Percentiles rank a stretch among this genome's conserved stretches.
Evolutionary conservation across 2,888 invertebrate genomes (phyloP).

Genomic region (Hydropsyche betteni): DNA sequence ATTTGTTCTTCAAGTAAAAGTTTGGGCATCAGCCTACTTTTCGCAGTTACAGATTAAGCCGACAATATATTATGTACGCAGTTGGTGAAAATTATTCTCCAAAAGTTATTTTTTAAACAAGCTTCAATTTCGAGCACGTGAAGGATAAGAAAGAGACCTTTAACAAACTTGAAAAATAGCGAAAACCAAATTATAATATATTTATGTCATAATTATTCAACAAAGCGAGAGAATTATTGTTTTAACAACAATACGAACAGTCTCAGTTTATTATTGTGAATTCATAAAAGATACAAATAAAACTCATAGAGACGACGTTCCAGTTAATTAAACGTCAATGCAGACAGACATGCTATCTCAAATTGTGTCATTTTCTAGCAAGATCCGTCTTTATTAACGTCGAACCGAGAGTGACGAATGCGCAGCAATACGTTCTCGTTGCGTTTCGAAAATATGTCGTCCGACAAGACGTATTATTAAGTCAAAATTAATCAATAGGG

Average conservation of each 20-base stretch:
- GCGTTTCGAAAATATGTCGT: constrained; percentile 11
- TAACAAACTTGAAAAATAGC: background rate
- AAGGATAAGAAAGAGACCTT: constrained; percentile 3
- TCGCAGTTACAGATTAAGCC: constrained; percentile 13
- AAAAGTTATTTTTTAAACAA: constrained; percentile 23
- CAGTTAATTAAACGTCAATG: constrained; percentile 23
- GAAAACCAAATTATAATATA: background rate
- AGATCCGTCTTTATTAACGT: constrained; percentile 21
- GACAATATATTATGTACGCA: constrained; percentile 25
- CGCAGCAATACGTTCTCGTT: background rate
- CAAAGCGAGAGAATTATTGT: background rate
- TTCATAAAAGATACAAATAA: background rate
- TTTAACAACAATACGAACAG: background rate
- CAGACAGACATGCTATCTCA: background rate
- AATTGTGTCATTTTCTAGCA: background rate
- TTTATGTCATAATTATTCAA: background rate
- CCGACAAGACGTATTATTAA: constrained; percentile 19
- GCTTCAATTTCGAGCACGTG: constrained; percentile 6
- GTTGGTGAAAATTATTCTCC: constrained; percentile 13
- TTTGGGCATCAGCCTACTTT: background rate
- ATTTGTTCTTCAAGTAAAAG: constrained; percentile 6
- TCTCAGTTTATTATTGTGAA: too few relatives aligned
- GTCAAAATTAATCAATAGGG: constrained; percentile 33
- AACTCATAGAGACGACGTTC: background rate
- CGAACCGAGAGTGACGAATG: constrained; percentile 20